Evolutionary conservation across 2,888 invertebrate species (phyloP), one percentile per base, ranked within the genome.

Genomic region (Notodonta ziczac): DNA sequence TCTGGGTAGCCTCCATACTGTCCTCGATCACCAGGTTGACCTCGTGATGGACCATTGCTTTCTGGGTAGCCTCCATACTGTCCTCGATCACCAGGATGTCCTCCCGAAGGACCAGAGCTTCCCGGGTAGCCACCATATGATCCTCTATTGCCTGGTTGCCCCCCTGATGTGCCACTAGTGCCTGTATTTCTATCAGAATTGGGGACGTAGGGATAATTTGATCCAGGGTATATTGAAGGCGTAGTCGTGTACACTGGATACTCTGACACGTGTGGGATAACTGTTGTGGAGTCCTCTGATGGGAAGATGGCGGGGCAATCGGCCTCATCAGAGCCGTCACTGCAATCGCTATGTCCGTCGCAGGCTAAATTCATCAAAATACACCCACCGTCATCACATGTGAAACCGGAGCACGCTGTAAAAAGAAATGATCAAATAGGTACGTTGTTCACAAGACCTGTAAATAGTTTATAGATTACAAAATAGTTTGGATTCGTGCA

Each of bases 361-460:
- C 98, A 98, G 64, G 88, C 84, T 62, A 93, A 94, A 32, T 91
- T 88, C 0, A 84, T 85, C 61, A 95, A 94, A 63, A 97, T 95
- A 75, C 97, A 97, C 62, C 95, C 92, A 1, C 96, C 96, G 63
- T 95, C 95, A 42, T 61, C 61, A 63, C 98, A 98, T 66, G 94
- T 94, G 91, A 96, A 97, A 80, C 85, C 70, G 10, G 87, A 84
- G 84, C 97, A 97, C 72, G 94, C 96, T 96, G 71, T 62, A 64
- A 84, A 72, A 59, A 60, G 62, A 70, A 65, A 60, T 35, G 51
- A 16, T 24, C 24, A 24, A 24, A 24, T 24, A 13, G 9, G 12
- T 32, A 8, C 6, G n/a, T 10, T 13, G 40, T 40, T 32, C 53
- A 24, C 7, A 14, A 50, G 24, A 24, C 24, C 24, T 24, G 2